These are phyloP conservation scores for Oncorhynchus gorbuscha DNA, from an alignment of 2,113 vertebrate genomes.

Conservation along the genomic window DNA sequence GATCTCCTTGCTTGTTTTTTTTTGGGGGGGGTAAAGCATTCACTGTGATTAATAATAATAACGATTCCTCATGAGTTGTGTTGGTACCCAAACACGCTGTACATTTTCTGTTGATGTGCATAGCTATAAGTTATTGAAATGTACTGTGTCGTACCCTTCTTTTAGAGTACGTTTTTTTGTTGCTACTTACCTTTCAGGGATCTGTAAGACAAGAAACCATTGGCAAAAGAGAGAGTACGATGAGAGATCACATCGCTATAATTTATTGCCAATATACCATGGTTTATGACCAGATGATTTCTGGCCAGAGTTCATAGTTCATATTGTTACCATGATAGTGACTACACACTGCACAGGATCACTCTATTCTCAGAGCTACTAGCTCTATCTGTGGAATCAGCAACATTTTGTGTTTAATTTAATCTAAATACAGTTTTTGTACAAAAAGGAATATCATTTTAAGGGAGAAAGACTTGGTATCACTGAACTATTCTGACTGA, in stretches of 20 bases:
- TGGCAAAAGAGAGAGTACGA: background rate
- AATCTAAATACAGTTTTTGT: background rate
- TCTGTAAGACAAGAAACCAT: background rate
- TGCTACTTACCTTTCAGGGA: background rate
- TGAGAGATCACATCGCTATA: slow-evolving; percentile 11
- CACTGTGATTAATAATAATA: background rate
- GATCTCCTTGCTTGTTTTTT: background rate
- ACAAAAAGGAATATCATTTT: background rate
- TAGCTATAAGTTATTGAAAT: background rate
- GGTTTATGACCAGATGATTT: slow-evolving; percentile 12
- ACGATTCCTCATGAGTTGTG: background rate
- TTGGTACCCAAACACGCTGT: background rate
- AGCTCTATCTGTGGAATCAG: background rate
- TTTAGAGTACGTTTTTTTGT: background rate
- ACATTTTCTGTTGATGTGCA: too few relatives aligned
- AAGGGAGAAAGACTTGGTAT: background rate
- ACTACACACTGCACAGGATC: background rate
- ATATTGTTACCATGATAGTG: slow-evolving; percentile 14
- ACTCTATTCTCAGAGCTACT: background rate
- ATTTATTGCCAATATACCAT: slow-evolving; percentile 17
- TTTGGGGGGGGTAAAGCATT: background rate
- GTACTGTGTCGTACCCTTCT: background rate
- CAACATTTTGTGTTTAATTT: background rate
- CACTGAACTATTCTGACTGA: background rate
- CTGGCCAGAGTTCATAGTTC: slow-evolving; percentile 23